A percentile compares a stretch with the other conserved stretches of the same genome.
Conservation (phyloP, 1,140 invertebrate species). For the Acromyrmex heyeri region DNA sequence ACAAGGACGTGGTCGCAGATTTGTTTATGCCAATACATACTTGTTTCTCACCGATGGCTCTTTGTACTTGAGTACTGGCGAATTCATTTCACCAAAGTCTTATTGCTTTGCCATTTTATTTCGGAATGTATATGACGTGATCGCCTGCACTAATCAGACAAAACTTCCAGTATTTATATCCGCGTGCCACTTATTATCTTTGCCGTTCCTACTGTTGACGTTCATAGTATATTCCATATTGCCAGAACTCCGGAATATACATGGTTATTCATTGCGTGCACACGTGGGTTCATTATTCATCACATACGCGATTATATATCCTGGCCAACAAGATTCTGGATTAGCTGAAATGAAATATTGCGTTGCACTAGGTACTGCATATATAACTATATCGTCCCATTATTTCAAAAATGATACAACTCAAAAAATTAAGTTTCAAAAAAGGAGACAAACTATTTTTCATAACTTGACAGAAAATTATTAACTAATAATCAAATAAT, state of each 20-base stretch:
- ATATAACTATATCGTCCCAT: background rate
- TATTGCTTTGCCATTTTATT: conserved; percentile 72
- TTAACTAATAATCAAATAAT: too few species aligned
- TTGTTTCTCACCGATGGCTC: conserved; percentile 87
- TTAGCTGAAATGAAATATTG: conserved; percentile 83
- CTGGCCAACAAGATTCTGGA: conserved; percentile 77
- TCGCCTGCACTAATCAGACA: conserved; percentile 43
- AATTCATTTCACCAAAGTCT: conserved; percentile 14
- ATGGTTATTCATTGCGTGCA: conserved; percentile 86
- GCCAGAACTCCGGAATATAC: conserved; percentile 87
- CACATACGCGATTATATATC: conserved; percentile 85
- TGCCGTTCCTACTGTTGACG: conserved; percentile 86
- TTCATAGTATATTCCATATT: conserved; percentile 86
- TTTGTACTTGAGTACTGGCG: conserved; percentile 77
- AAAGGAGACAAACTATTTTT: too few species aligned
- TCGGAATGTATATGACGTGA: conserved; percentile 37
- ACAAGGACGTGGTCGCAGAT: conserved; percentile 73
- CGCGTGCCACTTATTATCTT: conserved; percentile 85
- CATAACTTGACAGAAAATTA: too few species aligned
- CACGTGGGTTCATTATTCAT: conserved; percentile 85
- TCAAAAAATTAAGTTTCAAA: too few species aligned
- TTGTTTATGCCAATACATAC: conserved; percentile 85
- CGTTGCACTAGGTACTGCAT: conserved; percentile 84
- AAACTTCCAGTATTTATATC: conserved; percentile 34
- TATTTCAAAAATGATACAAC: too few species aligned